These are phyloP conservation scores for Celastrina argiolus DNA, from an alignment of 2,888 invertebrate species.

Conservation along the genomic window DNA sequence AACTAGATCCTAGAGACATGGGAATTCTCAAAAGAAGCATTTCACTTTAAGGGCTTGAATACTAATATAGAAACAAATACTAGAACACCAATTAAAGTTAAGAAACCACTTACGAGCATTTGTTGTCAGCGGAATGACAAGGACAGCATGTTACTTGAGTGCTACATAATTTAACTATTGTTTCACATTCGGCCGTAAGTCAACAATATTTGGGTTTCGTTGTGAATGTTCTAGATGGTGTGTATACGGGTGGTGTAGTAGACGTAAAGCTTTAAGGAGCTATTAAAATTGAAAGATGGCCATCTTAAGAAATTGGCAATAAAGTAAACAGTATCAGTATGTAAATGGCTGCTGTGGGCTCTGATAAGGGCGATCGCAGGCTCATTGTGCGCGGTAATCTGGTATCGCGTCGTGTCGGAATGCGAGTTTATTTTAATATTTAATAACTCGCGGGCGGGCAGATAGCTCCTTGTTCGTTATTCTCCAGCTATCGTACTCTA, in stretches of 20 bases:
- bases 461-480: slow-evolving; percentile 72
- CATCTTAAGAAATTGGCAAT: neutral
- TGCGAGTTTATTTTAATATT: slow-evolving; percentile 78
- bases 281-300: neutral
- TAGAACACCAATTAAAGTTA: no score
- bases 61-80: no score
- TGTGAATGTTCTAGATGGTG: no score
- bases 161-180: no score
- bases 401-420: slow-evolving; percentile 74
- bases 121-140: no score
- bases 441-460: slow-evolving; percentile 72
- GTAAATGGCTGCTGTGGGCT: slow-evolving; percentile 55
- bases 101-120: no score
- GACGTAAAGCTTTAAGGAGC: neutral
- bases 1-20: neutral
- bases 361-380: slow-evolving; percentile 70
- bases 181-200: no score
- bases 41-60: no score
- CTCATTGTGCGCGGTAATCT: slow-evolving; percentile 75
- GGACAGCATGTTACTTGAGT: no score
- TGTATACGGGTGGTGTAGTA: neutral
- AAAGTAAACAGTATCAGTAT: slow-evolving; percentile 8
- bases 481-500: slow-evolving; percentile 68
- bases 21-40: neutral
- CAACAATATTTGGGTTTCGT: no score